Conservation (phyloP, 2,113 vertebrate species). For the Urocolius indicus region DNA sequence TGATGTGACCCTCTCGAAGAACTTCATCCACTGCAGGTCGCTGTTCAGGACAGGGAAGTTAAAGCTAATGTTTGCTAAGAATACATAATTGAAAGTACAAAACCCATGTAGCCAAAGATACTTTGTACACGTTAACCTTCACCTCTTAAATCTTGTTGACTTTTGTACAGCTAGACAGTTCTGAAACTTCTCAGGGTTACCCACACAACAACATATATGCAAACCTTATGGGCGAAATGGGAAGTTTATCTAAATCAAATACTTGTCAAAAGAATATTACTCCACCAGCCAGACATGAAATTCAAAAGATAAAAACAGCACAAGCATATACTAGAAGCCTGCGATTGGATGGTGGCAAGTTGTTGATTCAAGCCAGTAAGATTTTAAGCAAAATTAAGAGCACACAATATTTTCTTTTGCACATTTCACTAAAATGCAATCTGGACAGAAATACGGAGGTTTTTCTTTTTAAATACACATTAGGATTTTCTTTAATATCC, state of each 20-base stretch:
- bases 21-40: constrained; percentile 89
- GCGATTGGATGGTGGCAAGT: not conserved
- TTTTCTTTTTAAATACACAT: not conserved
- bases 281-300: not conserved
- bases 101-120: not conserved
- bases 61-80: not conserved
- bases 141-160: not conserved
- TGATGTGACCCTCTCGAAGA: constrained; percentile 93
- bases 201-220: not conserved
- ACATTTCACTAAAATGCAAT: not conserved
- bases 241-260: not conserved
- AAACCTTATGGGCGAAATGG: not conserved
- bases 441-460: not conserved
- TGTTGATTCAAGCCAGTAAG: not conserved
- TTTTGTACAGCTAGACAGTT: not conserved
- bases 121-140: not conserved
- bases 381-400: not conserved
- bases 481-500: not conserved
- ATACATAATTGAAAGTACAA: not conserved
- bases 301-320: not conserved
- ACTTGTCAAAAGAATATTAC: not conserved
- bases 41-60: constrained; percentile 69
- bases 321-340: not conserved
- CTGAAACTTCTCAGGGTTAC: not conserved
- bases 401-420: not conserved